These are phyloP conservation scores for Urocitellus parryii DNA, from an alignment of 2,113 vertebrate genomes.

Conservation along the genomic window DNA sequence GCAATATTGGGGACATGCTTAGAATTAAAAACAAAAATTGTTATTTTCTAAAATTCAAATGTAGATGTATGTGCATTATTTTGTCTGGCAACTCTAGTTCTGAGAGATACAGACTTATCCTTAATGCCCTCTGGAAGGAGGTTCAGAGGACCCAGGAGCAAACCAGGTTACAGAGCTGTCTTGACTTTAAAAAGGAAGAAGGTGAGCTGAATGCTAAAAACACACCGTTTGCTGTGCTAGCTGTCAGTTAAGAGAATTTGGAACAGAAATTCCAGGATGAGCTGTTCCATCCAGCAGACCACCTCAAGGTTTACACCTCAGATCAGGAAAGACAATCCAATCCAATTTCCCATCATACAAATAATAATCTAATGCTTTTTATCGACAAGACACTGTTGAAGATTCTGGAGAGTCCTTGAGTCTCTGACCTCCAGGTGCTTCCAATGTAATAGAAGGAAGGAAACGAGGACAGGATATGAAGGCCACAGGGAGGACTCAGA, in stretches of 20 bases:
- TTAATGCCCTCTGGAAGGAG: background rate
- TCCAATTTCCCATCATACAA: background rate
- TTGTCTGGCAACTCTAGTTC: background rate
- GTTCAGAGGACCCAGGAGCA: background rate
- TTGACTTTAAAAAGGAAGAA: constrained; percentile 22
- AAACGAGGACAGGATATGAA: background rate
- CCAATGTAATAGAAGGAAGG: background rate
- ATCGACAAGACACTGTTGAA: background rate
- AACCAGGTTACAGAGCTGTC: background rate
- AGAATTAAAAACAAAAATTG: background rate
- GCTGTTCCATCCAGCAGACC: background rate
- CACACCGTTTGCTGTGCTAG: too few relatives aligned
- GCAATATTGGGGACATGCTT: background rate
- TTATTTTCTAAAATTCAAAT: constrained; percentile 9
- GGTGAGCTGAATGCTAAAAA: background rate
- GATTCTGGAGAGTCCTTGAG: background rate
- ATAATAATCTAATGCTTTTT: background rate
- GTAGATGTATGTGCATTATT: background rate
- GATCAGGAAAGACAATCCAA: background rate
- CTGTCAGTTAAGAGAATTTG: background rate
- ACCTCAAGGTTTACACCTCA: background rate
- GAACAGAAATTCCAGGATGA: background rate
- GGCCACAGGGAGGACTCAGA: background rate
- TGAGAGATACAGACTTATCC: background rate
- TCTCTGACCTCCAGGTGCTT: background rate